Conservation (phyloP, 1,140 invertebrate genomes). For the Zaprionus ornatus region DNA sequence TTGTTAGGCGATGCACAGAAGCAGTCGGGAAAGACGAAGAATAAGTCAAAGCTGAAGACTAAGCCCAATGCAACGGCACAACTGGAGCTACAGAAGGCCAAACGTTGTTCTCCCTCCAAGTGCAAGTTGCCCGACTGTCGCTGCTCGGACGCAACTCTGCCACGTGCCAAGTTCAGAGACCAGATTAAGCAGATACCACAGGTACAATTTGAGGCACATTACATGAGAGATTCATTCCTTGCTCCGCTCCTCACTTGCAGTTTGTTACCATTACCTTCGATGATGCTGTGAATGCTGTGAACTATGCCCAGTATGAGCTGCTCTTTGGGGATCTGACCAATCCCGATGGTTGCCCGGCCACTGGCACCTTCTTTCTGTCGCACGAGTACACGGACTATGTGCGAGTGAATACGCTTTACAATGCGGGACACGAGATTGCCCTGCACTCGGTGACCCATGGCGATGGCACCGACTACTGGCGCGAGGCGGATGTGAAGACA, state of each 20-base stretch:
- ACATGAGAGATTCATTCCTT: neutral
- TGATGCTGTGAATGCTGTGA: slow-evolving; percentile 88
- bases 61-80: slow-evolving; percentile 13
- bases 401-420: slow-evolving; percentile 86
- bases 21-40: slow-evolving; percentile 39
- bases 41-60: slow-evolving; percentile 18
- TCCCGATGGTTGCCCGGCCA: slow-evolving; percentile 87
- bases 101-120: slow-evolving; percentile 46
- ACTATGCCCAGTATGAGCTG: slow-evolving; percentile 87
- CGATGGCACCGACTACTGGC: slow-evolving; percentile 84
- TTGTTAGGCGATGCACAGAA: slow-evolving; percentile 36
- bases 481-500: slow-evolving; percentile 78
- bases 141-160: slow-evolving; percentile 83
- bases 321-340: slow-evolving; percentile 86
- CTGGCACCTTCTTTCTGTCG: slow-evolving; percentile 88
- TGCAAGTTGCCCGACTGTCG: slow-evolving; percentile 85
- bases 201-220: slow-evolving; percentile 21
- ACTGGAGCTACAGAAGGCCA: slow-evolving; percentile 45
- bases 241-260: slow-evolving; percentile 1
- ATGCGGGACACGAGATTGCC: slow-evolving; percentile 89
- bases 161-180: slow-evolving; percentile 64
- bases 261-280: slow-evolving; percentile 88
- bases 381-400: slow-evolving; percentile 90
- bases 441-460: slow-evolving; percentile 87
- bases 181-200: slow-evolving; percentile 83